A percentile compares a stretch with the other conserved stretches of the same genome.
Conservation (phyloP, 1,140 invertebrate species). For the Dendroctonus ponderosae region DNA sequence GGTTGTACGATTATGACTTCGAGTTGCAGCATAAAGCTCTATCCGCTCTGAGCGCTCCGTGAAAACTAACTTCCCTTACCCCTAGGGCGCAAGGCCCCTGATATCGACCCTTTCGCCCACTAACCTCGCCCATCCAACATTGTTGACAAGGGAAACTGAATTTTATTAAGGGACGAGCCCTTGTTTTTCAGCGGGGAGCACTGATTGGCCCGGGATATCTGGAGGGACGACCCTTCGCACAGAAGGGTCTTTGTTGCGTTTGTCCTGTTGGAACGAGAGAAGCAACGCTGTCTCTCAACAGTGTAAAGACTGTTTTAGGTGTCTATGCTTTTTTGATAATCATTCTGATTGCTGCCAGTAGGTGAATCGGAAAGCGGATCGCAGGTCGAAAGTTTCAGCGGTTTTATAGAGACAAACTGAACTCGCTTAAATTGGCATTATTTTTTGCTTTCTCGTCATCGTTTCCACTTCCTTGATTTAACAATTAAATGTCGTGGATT, state of each 20-base stretch:
- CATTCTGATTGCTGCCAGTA: neutral
- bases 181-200: conserved; percentile 29
- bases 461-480: no score
- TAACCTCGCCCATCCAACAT: conserved; percentile 39
- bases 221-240: conserved; percentile 31
- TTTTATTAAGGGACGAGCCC: conserved; percentile 43
- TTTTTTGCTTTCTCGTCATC: no score
- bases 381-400: no score
- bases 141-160: conserved; percentile 36
- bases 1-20: neutral
- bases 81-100: conserved; percentile 47
- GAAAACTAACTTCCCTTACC: conserved; percentile 32
- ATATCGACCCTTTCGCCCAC: conserved; percentile 54
- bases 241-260: conserved; percentile 22
- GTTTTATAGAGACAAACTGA: no score
- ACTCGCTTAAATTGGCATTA: no score
- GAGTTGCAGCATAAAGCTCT: neutral
- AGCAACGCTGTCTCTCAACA: neutral
- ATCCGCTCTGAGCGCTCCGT: neutral
- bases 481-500: no score
- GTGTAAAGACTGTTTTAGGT: neutral
- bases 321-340: neutral
- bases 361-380: neutral
- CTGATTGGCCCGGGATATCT: conserved; percentile 35
- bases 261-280: conserved; percentile 1